Conservation (phyloP, 2,888 invertebrate genomes). For the Dolomedes plantarius region DNA sequence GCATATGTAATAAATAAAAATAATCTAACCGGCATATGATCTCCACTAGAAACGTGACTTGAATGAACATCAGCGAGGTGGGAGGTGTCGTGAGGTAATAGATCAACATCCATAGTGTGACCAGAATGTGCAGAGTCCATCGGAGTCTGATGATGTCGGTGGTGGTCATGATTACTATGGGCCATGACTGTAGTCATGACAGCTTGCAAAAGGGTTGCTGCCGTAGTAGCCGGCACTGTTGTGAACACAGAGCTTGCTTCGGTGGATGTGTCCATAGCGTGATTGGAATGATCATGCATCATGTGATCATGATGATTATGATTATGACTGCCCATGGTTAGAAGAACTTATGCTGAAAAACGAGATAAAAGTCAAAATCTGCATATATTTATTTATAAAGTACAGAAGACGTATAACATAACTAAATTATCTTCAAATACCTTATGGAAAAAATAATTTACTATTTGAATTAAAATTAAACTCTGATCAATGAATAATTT, state of each 20-base stretch:
- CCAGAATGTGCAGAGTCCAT: constrained; percentile 17
- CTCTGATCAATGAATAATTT: too few species aligned
- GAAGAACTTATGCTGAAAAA: neutral
- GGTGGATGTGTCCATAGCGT: constrained; percentile 18
- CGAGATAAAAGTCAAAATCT: neutral
- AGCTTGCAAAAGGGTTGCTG: constrained; percentile 41
- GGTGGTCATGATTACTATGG: neutral
- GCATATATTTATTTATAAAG: neutral
- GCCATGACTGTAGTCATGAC: constrained; percentile 57
- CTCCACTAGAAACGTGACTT: constrained; percentile 18
- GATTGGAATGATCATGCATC: neutral
- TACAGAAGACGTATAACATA: too few species aligned
- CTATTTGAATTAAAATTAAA: too few species aligned
- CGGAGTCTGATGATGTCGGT: constrained; percentile 3
- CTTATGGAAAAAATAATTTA: too few species aligned
- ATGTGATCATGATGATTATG: constrained; percentile 43
- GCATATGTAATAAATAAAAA: too few species aligned
- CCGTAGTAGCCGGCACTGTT: constrained; percentile 27
- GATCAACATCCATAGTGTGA: constrained; percentile 19
- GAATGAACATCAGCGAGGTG: constrained; percentile 31
- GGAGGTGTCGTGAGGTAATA: neutral
- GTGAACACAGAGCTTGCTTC: neutral
- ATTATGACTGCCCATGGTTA: constrained; percentile 46
- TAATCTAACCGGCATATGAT: constrained; percentile 65
- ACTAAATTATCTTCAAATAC: too few species aligned